Evolutionary conservation across 2,888 invertebrate genomes (phyloP), one percentile per base, ranked within the genome.

Genomic region (Polyommatus iphigenia): DNA sequence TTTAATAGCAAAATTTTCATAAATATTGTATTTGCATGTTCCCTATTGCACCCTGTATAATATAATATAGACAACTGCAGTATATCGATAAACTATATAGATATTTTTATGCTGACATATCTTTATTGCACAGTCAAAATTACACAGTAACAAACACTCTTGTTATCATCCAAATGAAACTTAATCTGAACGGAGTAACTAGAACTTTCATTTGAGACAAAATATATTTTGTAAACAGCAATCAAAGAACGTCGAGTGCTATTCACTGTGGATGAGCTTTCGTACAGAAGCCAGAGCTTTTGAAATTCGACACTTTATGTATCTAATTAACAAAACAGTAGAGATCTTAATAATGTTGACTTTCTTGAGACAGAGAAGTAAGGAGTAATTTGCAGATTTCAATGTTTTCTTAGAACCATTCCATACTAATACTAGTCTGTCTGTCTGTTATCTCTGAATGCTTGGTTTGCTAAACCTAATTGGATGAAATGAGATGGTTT

Each of bases 301-400:
- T 41, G 72, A 72, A 41, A 72, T 72, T 41, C n/a, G 20, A 72
- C 6, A 41, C 41, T 72, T 41, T 71, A 72, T 20, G 41, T 72
- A 72, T 72, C 72, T 72, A 72, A 72, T 72, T 72, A 72, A 72
- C 41, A 41, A 72, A 72, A 72, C 72, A 41, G 72, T n/a, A 72
- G 72, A 72, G 41, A n/a, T 72, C 41, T 72, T 72, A 10, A 72
- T 72, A 41, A 71, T 32, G 71, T 41, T 20, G n/a, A 41, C 72
- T 41, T 67, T 67, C 67, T 67, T 67, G 24, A 67, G 29, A 24
- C 24, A 20, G 15, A 36, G 71, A 36, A 32, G 15, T 41, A 13
- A 32, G 15, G 13, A 15, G 15, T 54, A 3, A 54, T 54, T 54
- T 54, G 54, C 5, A 54, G 54, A 54, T 54, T 3, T 18, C 54